Percentiles rank a stretch among this genome's conserved stretches.
Conservation (phyloP, 2,797 vertebrate genomes). For the Lophura swinhoii region DNA sequence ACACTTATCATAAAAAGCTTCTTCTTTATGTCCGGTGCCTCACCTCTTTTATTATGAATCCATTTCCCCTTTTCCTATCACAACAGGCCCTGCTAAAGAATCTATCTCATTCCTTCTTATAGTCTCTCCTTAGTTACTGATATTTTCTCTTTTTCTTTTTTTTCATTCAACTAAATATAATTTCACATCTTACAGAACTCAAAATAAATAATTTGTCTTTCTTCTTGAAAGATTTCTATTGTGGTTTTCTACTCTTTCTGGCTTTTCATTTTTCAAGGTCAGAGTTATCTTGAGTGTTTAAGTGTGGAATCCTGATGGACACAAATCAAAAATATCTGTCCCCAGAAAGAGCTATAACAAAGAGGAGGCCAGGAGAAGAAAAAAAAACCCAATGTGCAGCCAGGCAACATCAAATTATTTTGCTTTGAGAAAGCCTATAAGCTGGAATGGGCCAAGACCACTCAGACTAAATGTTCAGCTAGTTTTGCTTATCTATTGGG, state of each 20-base stretch:
- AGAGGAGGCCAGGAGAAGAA: neutral
- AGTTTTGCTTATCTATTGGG: neutral
- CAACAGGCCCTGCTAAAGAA: too few species aligned
- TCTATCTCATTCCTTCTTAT: too few species aligned
- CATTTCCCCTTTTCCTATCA: too few species aligned
- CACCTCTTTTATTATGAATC: too few species aligned
- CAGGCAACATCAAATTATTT: neutral
- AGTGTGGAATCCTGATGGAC: neutral
- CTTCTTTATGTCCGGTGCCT: too few species aligned
- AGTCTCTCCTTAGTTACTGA: too few species aligned
- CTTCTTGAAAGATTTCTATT: neutral
- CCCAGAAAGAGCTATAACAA: neutral
- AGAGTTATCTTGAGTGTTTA: neutral
- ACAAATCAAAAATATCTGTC: neutral
- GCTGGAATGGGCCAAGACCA: neutral
- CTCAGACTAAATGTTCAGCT: neutral
- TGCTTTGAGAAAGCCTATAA: neutral
- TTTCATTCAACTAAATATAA: neutral
- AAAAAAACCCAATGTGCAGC: fast-evolving
- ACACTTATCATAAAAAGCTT: too few species aligned
- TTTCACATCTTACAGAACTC: neutral
- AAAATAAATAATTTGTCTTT: neutral
- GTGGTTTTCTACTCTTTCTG: neutral
- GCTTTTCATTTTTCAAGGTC: neutral
- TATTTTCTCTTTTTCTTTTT: neutral